Conservation (phyloP, 2,888 invertebrate genomes). For the Lepidonotus clava region DNA sequence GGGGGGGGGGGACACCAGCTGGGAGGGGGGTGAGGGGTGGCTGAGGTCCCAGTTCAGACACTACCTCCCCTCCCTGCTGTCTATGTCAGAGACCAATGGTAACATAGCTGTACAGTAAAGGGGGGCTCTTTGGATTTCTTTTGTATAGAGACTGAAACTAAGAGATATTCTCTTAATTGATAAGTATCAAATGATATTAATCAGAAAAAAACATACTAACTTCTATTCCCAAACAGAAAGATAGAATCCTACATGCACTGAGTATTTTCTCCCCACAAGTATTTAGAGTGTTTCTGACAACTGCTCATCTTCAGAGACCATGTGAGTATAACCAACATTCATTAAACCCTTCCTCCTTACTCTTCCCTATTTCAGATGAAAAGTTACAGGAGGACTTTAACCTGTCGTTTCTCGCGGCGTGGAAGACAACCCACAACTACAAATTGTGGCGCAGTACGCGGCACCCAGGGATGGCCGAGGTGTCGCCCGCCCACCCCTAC, state of each 20-base stretch:
- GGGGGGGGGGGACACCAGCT: no score
- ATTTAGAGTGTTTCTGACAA: background rate
- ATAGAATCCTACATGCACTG: background rate
- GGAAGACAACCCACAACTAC: constrained; percentile 93
- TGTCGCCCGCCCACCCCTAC: constrained; percentile 92
- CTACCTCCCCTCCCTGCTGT: background rate
- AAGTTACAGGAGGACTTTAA: constrained; percentile 89
- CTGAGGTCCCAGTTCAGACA: no score
- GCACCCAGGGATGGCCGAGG: constrained; percentile 83
- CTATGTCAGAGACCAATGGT: background rate
- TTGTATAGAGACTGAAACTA: no score
- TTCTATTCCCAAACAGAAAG: no score
- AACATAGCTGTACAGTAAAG: no score
- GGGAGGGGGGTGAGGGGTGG: no score
- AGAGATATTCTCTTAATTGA: no score
- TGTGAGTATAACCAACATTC: no score
- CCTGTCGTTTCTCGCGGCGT: constrained; percentile 89
- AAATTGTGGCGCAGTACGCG: constrained; percentile 89
- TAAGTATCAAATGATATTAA: no score
- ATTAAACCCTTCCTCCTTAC: no score
- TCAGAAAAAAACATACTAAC: no score
- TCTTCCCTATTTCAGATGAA: constrained; percentile 70
- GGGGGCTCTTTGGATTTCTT: no score
- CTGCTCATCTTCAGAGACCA: background rate
- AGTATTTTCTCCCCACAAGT: background rate